Evolutionary conservation across 2,888 invertebrate genomes (phyloP).

Genomic region (Tridacna gigas): DNA sequence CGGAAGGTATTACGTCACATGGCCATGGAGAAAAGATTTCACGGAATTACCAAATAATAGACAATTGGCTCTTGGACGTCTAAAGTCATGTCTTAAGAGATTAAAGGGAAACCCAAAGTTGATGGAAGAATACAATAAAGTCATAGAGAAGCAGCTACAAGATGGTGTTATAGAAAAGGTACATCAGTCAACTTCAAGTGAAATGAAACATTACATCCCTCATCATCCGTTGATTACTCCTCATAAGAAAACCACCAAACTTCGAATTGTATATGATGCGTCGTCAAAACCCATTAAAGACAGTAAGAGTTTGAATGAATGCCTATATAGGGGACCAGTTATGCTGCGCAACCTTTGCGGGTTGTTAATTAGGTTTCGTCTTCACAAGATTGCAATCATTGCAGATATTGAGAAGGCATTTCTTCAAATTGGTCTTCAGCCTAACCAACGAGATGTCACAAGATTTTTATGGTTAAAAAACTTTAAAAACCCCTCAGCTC

Average conservation of each 20-base stretch:
- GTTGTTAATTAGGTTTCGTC: slow-evolving; percentile 34
- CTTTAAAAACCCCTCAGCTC: neutral
- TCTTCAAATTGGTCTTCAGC: slow-evolving; percentile 38
- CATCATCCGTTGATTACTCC: slow-evolving; percentile 27
- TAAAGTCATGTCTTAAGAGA: slow-evolving; percentile 29
- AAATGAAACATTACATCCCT: slow-evolving; percentile 21
- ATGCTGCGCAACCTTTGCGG: slow-evolving; percentile 38
- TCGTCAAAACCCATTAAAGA: slow-evolving; percentile 25
- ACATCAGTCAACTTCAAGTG: too few species aligned
- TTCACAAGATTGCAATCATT: slow-evolving; percentile 16
- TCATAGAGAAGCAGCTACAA: neutral
- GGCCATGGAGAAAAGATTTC: slow-evolving; percentile 43
- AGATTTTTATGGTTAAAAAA: slow-evolving; percentile 45
- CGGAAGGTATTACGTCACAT: slow-evolving; percentile 29
- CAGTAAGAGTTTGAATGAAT: slow-evolving; percentile 43
- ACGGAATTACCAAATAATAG: slow-evolving; percentile 30
- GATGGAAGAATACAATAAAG: neutral
- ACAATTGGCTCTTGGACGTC: slow-evolving; percentile 30
- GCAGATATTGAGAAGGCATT: slow-evolving; percentile 52
- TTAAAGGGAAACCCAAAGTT: slow-evolving; percentile 19
- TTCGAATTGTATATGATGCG: slow-evolving; percentile 4
- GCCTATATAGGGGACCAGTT: slow-evolving; percentile 36
- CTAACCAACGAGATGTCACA: slow-evolving; percentile 37
- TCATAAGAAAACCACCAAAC: slow-evolving; percentile 29
- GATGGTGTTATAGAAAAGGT: neutral